Percentiles rank a stretch among this genome's conserved stretches.
Evolutionary conservation across 2,797 vertebrate species (phyloP).

Genomic region (Bothrops alternatus): DNA sequence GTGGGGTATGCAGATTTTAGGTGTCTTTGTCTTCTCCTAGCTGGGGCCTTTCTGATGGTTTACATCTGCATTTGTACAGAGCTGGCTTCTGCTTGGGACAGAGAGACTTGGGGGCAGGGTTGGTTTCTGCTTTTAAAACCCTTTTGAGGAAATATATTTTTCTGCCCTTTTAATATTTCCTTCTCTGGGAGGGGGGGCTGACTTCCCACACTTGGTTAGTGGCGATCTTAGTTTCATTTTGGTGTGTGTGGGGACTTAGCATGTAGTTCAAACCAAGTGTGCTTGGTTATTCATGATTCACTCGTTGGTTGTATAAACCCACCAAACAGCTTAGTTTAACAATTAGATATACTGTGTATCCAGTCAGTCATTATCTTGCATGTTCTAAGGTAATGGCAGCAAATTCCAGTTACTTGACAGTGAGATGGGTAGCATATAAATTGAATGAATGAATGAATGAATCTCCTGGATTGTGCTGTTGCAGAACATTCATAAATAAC

Average conservation of each 20-base stretch:
- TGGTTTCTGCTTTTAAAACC: too few relatives aligned
- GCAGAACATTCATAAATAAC: neutral
- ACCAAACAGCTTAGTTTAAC: neutral
- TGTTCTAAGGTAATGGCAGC: neutral
- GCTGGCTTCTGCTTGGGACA: too few relatives aligned
- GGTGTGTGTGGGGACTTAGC: neutral
- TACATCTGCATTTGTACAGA: too few relatives aligned
- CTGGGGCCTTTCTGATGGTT: too few relatives aligned
- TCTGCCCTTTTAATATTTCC: too few relatives aligned
- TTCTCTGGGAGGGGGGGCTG: too few relatives aligned
- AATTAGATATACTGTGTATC: neutral
- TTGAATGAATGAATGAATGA: too few relatives aligned
- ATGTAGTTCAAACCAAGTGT: neutral
- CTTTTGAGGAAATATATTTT: too few relatives aligned
- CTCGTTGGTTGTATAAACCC: neutral
- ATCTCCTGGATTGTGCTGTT: neutral
- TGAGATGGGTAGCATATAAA: neutral
- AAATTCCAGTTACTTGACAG: neutral
- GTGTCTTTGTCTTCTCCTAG: too few relatives aligned
- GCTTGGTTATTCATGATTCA: neutral
- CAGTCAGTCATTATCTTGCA: neutral
- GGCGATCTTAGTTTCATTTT: neutral
- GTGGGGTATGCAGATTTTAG: too few relatives aligned
- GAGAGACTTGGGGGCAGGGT: too few relatives aligned
- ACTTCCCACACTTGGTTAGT: neutral